Evolutionary conservation across 2,113 vertebrate species (phyloP), one percentile per base, ranked within the genome.

Genomic region (Cricetomys ansorgei): DNA sequence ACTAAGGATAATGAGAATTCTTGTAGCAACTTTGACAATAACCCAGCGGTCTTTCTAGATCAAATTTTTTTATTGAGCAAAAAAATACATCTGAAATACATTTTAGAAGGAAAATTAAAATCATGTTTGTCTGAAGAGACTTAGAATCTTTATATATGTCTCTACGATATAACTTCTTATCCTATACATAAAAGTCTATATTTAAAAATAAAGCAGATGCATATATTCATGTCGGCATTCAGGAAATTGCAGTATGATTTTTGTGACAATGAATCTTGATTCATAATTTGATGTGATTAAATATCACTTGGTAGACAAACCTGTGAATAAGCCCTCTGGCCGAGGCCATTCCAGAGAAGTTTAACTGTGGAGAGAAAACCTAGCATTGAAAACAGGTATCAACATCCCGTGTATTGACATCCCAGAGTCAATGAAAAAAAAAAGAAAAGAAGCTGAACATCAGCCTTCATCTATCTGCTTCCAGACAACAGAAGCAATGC

Each of bases 41-140:
- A 64, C 25, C 37, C 27, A 59, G 62, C 7, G 2, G 1, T 50
- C 3, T 73, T 67, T 84, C 27, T 12, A 76, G 45, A 88, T 7
- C 25, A n/a, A n/a, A 8, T 40, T 19, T 88, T 91, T 96, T 64
- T 80, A 77, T 86, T 31, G 89, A 55, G 57, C 13, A 87, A 91
- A 93, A 2, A 59, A 12, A 92, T 80, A 62, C 12, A 83, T 95
- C 27, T 70, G n/a, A 62, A 87, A 77, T 75, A 67, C 8, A 48
- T 40, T 59, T 12, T 43, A 11, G 5, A 45, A 2, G 31, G 3
- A 37, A 37, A 37, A 57, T 23, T 40, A 15, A 57, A 83, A 25
- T 59, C n/a, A n/a, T n/a, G n/a, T 9, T 67, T 87, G 75, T 31
- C 45, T 87, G 19, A 93, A 0, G 81, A 85, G 81, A 85, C 25